Evolutionary conservation across 2,888 invertebrate genomes (phyloP).

Genomic region (Synergus gifuensis): DNA sequence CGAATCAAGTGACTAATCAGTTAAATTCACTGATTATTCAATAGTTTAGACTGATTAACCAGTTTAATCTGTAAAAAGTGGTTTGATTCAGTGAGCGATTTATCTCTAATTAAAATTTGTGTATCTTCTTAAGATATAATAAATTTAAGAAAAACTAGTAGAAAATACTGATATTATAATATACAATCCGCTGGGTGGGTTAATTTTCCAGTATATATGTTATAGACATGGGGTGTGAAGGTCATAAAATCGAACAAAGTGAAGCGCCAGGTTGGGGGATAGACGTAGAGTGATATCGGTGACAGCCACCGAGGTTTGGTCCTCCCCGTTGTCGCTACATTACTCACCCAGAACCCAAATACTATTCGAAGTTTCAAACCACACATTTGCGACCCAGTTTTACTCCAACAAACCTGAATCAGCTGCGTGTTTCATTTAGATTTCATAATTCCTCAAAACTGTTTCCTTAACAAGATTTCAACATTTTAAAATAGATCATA

Average conservation of each 20-base stretch:
- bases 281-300: conserved; percentile 70
- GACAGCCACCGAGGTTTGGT: conserved; percentile 64
- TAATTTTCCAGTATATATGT: neutral
- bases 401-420: conserved; percentile 60
- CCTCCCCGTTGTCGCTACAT: conserved; percentile 67
- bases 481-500: neutral
- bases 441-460: conserved; percentile 28
- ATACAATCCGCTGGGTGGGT: no score
- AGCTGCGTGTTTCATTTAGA: conserved; percentile 62
- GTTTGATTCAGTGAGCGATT: no score
- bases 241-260: conserved; percentile 37
- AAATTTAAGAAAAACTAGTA: neutral
- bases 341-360: conserved; percentile 72
- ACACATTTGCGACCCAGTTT: conserved; percentile 74
- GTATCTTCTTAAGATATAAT: neutral
- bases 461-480: neutral
- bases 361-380: conserved; percentile 74
- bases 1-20: no score
- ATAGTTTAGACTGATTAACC: no score
- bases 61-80: no score
- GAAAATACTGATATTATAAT: neutral
- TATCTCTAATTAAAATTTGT: no score
- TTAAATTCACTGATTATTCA: no score
- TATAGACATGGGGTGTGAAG: neutral
- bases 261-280: conserved; percentile 32